Conservation (phyloP, 2,888 invertebrate genomes). For the Hyppa rectilinea region DNA sequence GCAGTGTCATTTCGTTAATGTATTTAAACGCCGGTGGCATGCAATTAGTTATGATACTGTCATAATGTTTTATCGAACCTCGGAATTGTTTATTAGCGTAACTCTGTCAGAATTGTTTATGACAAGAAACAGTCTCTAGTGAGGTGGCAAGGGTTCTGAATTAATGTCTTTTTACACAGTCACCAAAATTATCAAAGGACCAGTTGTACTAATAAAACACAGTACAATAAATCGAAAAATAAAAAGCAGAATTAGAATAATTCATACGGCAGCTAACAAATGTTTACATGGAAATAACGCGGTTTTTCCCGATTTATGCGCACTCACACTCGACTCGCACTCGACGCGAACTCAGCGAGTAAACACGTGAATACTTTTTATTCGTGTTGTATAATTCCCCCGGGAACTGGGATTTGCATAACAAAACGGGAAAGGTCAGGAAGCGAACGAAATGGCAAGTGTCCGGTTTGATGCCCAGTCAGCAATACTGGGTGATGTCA, state of each 20-base stretch:
- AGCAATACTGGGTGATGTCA: constrained; percentile 79
- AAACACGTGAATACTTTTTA: constrained; percentile 90
- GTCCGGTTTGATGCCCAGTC: constrained; percentile 88
- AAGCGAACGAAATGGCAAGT: constrained; percentile 90
- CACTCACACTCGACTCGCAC: constrained; percentile 84
- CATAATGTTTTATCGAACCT: constrained; percentile 21
- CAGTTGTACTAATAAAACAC: constrained; percentile 9
- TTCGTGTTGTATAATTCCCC: constrained; percentile 88
- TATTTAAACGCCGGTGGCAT: constrained; percentile 11
- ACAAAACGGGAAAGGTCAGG: constrained; percentile 90
- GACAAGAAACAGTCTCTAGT: not conserved
- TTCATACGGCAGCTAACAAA: constrained; percentile 66
- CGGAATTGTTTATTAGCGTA: not conserved
- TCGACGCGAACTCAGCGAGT: constrained; percentile 87
- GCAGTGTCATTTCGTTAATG: constrained; percentile 24
- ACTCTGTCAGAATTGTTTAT: not conserved
- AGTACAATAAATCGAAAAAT: constrained; percentile 36
- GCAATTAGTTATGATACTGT: constrained; percentile 26
- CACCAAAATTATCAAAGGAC: not conserved
- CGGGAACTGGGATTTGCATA: constrained; percentile 87
- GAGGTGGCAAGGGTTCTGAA: not conserved
- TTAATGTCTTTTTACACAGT: not conserved
- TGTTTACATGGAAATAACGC: constrained; percentile 73
- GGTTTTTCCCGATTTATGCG: constrained; percentile 85
- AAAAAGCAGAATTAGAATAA: constrained; percentile 54